A percentile compares a stretch with the other conserved stretches of the same genome.
Evolutionary conservation across 2,113 vertebrate species (phyloP).

Genomic region (Telmatochromis sp.): DNA sequence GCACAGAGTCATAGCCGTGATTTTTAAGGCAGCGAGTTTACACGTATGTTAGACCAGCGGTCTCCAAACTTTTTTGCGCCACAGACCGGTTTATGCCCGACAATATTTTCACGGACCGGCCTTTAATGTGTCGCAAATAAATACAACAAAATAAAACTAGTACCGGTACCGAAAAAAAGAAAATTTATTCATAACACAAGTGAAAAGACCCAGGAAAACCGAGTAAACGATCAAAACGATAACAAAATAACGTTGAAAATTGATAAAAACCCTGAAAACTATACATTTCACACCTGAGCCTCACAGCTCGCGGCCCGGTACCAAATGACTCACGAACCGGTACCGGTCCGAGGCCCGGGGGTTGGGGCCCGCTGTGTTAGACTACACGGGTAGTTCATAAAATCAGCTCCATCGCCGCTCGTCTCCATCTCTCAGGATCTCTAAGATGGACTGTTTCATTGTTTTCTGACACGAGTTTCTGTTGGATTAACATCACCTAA

Average conservation of each 20-base stretch:
- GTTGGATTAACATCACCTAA: background rate
- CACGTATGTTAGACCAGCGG: background rate
- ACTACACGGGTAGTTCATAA: fast-evolving
- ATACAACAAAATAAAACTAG: too few species aligned
- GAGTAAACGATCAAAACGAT: too few species aligned
- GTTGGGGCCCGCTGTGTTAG: background rate
- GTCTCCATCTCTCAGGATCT: background rate
- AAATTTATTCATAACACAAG: fast-evolving
- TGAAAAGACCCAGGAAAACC: too few species aligned
- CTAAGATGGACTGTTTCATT: background rate
- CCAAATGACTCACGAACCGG: too few species aligned
- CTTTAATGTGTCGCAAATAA: fast-evolving
- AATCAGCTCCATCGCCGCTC: background rate
- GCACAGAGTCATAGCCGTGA: background rate
- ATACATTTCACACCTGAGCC: too few species aligned
- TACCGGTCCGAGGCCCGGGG: too few species aligned
- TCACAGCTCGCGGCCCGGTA: too few species aligned
- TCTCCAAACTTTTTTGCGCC: fast-evolving
- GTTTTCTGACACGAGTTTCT: background rate
- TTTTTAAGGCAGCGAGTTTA: background rate
- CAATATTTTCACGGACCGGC: too few species aligned
- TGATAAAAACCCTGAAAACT: fast-evolving
- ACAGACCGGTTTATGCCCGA: too few species aligned
- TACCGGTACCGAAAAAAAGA: too few species aligned
- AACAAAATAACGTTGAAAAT: fast-evolving